Conservation (phyloP, 2,113 vertebrate species). For the Hippocampus barbouri region DNA sequence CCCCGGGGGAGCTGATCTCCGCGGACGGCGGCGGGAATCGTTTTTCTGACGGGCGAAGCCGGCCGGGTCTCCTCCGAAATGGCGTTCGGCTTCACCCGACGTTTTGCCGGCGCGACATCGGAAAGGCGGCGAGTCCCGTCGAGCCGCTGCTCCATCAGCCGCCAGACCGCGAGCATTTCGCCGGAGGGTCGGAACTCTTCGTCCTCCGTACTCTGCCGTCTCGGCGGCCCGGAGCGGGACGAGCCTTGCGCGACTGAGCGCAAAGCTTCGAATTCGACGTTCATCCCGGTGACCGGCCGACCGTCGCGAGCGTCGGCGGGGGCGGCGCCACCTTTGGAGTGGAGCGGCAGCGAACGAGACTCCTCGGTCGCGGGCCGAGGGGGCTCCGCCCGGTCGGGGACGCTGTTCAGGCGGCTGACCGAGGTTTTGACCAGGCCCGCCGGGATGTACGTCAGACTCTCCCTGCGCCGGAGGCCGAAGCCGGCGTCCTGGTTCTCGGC, state of each 20-base stretch:
- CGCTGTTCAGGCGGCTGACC: slow-evolving; percentile 77
- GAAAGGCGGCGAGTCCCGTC: neutral
- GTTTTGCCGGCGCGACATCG: slow-evolving; percentile 5
- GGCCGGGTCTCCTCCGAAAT: slow-evolving; percentile 60
- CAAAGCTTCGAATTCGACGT: slow-evolving; percentile 11
- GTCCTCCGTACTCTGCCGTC: slow-evolving; percentile 45
- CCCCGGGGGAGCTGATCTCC: slow-evolving; percentile 46
- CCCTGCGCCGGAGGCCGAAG: slow-evolving; percentile 81
- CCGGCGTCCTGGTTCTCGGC: slow-evolving; percentile 74
- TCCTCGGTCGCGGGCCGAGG: neutral
- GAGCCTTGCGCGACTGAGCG: slow-evolving; percentile 6
- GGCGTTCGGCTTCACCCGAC: slow-evolving; percentile 61
- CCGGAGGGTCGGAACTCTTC: slow-evolving; percentile 77
- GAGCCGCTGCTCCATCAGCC: slow-evolving; percentile 71
- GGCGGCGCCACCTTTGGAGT: neutral
- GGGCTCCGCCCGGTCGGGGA: slow-evolving; percentile 43
- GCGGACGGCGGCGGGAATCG: slow-evolving; percentile 10
- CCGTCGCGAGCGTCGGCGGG: slow-evolving; percentile 24
- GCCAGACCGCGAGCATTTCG: slow-evolving; percentile 80
- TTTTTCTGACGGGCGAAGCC: slow-evolving; percentile 41
- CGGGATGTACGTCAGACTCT: slow-evolving; percentile 91
- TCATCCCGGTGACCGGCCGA: slow-evolving; percentile 18
- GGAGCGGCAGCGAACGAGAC: neutral
- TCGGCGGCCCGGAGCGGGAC: slow-evolving; percentile 14
- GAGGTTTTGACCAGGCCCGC: slow-evolving; percentile 85